These are phyloP conservation scores for Otocyon megalotis DNA, from an alignment of 2,113 vertebrate genomes.

Conservation along the genomic window DNA sequence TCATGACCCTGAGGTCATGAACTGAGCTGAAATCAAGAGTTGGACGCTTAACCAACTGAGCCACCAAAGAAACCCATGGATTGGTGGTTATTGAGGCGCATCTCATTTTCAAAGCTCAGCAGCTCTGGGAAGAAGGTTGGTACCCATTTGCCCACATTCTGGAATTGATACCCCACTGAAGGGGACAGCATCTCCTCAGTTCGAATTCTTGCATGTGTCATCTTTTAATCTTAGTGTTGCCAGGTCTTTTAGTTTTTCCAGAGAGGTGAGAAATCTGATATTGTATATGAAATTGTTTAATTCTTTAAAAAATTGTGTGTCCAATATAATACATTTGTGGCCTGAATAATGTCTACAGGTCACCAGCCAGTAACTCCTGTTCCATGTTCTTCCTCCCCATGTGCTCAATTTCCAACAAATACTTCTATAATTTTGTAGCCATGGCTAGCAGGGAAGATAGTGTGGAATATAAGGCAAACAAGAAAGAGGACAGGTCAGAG, in stretches of 20 bases:
- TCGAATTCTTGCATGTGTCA: background rate
- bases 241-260: slow-evolving; percentile 1
- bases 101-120: background rate
- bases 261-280: background rate
- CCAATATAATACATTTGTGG: background rate
- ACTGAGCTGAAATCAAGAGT: background rate
- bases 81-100: background rate
- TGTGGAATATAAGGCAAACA: background rate
- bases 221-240: background rate
- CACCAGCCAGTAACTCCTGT: background rate
- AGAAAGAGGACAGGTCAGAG: background rate
- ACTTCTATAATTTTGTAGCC: background rate
- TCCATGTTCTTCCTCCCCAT: background rate
- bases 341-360: background rate
- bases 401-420: background rate
- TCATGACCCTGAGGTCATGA: background rate
- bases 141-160: background rate
- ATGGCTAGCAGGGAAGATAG: background rate
- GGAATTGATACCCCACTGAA: background rate
- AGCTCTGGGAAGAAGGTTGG: background rate
- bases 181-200: background rate
- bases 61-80: background rate
- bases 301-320: background rate
- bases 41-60: background rate
- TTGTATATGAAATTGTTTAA: background rate